Conservation (phyloP, 2,797 vertebrate species). For the Sebastolobus altivelis region DNA sequence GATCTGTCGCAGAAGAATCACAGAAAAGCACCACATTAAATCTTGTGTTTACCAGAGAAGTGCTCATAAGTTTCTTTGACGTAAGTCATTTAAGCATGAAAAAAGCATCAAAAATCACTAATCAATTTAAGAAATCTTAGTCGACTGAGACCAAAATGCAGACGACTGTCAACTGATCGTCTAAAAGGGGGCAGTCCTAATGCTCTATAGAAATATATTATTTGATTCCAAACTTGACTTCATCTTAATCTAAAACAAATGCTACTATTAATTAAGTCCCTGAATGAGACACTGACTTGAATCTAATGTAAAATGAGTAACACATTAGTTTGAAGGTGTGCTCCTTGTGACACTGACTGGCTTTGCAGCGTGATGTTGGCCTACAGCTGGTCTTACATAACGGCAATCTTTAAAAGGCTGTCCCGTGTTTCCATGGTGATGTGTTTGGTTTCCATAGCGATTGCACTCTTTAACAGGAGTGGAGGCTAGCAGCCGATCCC, state of each 20-base stretch:
- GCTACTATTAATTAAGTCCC: neutral
- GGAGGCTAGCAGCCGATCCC: conserved; percentile 42
- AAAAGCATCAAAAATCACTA: too few relatives aligned
- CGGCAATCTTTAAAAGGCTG: conserved; percentile 55
- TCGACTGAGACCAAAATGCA: too few relatives aligned
- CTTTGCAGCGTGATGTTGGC: conserved; percentile 38
- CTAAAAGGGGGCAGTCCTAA: too few relatives aligned
- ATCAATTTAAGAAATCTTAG: too few relatives aligned
- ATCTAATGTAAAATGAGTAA: conserved; percentile 6
- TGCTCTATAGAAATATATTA: neutral
- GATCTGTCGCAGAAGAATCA: too few relatives aligned
- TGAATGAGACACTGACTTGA: neutral
- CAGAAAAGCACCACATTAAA: too few relatives aligned
- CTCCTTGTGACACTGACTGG: conserved; percentile 32
- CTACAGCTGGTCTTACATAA: conserved; percentile 79
- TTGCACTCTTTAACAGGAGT: conserved; percentile 53
- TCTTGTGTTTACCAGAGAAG: too few relatives aligned
- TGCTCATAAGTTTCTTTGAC: too few relatives aligned
- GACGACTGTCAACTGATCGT: too few relatives aligned
- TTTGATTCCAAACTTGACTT: neutral
- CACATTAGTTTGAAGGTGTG: conserved; percentile 20
- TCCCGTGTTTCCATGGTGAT: conserved; percentile 82
- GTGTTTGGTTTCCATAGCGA: conserved; percentile 81
- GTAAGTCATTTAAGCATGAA: too few relatives aligned
- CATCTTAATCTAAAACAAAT: neutral